Evolutionary conservation across 64 coral and sea anemone genomes (phyloP).

Genomic region (Dendrophyllia cribrosa): DNA sequence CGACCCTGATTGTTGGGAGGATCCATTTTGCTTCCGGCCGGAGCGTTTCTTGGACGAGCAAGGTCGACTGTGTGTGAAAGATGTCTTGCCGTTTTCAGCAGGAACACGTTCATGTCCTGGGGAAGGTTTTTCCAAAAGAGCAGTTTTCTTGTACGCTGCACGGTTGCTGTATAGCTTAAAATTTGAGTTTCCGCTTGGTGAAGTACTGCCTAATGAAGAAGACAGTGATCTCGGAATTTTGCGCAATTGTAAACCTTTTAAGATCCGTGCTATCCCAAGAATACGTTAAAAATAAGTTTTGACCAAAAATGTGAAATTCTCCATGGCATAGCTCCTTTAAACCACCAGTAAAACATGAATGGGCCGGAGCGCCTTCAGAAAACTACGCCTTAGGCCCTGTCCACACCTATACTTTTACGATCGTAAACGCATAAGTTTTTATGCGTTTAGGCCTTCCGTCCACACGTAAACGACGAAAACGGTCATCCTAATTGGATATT

Average conservation of each 20-base stretch:
- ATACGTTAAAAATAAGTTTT: background rate
- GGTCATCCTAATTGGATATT: no score
- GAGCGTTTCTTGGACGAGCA: constrained; percentile 74
- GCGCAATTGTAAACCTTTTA: constrained; percentile 31
- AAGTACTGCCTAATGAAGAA: constrained; percentile 17
- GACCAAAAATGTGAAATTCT: no score
- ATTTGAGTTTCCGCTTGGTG: constrained; percentile 43
- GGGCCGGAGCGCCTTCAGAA: no score
- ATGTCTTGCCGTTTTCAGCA: constrained; percentile 36
- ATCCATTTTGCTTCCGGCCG: constrained; percentile 67
- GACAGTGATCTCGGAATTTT: constrained; percentile 45
- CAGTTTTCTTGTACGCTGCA: constrained; percentile 59
- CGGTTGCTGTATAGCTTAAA: constrained; percentile 58
- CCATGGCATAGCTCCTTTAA: no score
- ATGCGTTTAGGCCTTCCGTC: no score
- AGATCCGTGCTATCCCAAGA: background rate
- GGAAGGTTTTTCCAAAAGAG: constrained; percentile 37
- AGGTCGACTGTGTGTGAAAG: background rate
- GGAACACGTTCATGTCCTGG: constrained; percentile 78
- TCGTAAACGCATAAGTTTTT: no score
- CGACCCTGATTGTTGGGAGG: constrained; percentile 71
- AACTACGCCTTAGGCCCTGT: no score
- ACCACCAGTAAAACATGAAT: no score
- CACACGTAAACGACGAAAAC: no score
- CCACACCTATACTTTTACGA: no score